Percentiles rank a stretch among this genome's conserved stretches.
phyloP scores from a whole-genome alignment of 2,888 invertebrate genomes.

The Melanostoma mellinum region DNA sequence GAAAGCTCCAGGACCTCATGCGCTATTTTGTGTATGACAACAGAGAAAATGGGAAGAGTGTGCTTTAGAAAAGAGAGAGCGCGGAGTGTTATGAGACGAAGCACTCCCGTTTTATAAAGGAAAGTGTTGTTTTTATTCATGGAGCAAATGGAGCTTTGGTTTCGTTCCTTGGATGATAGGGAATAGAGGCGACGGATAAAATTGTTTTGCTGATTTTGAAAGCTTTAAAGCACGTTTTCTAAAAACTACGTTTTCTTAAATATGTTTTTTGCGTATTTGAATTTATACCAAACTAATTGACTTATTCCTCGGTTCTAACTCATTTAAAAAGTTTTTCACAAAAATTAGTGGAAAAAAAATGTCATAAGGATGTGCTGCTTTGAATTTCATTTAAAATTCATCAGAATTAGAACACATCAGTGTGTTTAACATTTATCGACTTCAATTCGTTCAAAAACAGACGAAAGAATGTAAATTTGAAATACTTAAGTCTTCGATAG shows the following conservation, averaged over 20 bases:
- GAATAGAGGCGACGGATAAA: slow-evolving; percentile 21
- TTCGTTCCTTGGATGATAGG: background rate
- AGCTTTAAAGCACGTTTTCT: slow-evolving; percentile 5
- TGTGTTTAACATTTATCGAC: too few species aligned
- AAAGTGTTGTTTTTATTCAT: slow-evolving; percentile 36
- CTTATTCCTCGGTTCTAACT: too few species aligned
- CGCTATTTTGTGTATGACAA: slow-evolving; percentile 61
- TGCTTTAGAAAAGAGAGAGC: slow-evolving; percentile 12
- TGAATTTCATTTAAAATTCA: too few species aligned
- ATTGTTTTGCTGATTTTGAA: slow-evolving; percentile 9
- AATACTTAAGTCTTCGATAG: too few species aligned
- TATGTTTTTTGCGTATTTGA: too few species aligned
- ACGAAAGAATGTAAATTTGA: too few species aligned
- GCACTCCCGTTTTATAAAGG: slow-evolving; percentile 29
- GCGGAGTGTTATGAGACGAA: slow-evolving; percentile 35
- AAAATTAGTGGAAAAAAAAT: too few species aligned
- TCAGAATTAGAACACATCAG: too few species aligned
- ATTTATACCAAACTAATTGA: too few species aligned
- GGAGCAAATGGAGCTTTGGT: slow-evolving; percentile 24
- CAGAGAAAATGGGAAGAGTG: slow-evolving; percentile 18
- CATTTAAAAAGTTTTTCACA: too few species aligned
- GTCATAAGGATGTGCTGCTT: too few species aligned
- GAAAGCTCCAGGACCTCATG: slow-evolving; percentile 64
- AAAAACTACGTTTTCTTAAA: background rate
- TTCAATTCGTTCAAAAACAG: too few species aligned